Evolutionary conservation across 2,113 vertebrate genomes (phyloP).

Genomic region (Piprites chloris): DNA sequence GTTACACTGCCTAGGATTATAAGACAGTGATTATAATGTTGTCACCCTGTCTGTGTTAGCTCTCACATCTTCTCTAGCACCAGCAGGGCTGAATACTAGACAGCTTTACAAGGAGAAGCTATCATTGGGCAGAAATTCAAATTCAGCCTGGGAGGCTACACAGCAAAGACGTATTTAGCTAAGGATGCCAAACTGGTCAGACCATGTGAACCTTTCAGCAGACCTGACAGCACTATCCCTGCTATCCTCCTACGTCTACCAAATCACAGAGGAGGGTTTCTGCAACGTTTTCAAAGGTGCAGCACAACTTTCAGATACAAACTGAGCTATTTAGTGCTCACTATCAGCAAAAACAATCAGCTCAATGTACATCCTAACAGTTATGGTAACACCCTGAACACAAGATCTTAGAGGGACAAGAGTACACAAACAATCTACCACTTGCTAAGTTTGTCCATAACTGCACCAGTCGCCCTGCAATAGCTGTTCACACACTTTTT

Average conservation of each 20-base stretch:
- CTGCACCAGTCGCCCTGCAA: neutral
- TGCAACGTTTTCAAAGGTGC: neutral
- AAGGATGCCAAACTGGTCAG: constrained; percentile 2
- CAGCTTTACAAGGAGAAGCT: neutral
- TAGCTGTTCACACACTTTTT: neutral
- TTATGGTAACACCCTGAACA: neutral
- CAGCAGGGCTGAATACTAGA: neutral
- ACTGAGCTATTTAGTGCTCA: neutral
- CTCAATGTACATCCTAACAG: neutral
- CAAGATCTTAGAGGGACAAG: neutral
- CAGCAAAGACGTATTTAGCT: neutral
- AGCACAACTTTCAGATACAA: neutral
- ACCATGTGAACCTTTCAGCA: neutral
- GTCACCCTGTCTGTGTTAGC: neutral
- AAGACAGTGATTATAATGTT: neutral
- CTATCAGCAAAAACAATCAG: neutral
- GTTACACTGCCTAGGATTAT: neutral
- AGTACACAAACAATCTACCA: neutral
- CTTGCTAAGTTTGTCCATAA: neutral
- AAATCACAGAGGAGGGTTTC: neutral
- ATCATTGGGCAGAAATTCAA: neutral
- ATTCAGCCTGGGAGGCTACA: neutral
- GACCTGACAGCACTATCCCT: neutral
- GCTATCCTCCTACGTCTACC: neutral
- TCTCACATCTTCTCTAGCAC: neutral